Evolutionary conservation across 2,113 vertebrate species (phyloP).

Genomic region (Marcusenius ussheri): DNA sequence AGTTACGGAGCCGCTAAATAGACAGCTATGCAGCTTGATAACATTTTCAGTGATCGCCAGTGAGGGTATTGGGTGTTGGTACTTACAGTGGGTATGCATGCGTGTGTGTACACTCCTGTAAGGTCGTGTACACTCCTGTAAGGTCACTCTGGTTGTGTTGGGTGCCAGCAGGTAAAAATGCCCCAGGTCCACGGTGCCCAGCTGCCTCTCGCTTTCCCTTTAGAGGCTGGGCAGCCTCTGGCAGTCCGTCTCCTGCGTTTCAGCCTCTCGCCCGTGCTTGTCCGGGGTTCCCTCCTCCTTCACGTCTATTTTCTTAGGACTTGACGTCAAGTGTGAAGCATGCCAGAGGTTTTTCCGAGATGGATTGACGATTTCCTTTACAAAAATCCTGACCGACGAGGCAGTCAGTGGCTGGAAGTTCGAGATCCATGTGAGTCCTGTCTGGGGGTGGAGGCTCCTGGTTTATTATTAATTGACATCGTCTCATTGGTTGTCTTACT

Average conservation of each 20-base stretch:
- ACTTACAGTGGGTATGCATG: neutral
- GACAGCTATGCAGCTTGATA: neutral
- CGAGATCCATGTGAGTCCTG: slow-evolving; percentile 94
- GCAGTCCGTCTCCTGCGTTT: neutral
- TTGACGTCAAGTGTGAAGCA: slow-evolving; percentile 98
- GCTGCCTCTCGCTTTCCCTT: neutral
- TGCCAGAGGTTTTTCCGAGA: slow-evolving; percentile 99
- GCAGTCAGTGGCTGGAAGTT: slow-evolving; percentile 99
- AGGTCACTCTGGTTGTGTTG: neutral
- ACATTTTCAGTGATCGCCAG: neutral
- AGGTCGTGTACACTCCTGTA: neutral
- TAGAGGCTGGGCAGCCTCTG: neutral
- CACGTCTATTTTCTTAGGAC: slow-evolving; percentile 64
- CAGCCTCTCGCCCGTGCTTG: neutral
- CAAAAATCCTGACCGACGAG: slow-evolving; percentile 98
- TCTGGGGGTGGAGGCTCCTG: neutral
- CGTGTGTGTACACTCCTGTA: neutral
- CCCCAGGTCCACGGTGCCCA: neutral
- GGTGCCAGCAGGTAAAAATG: neutral
- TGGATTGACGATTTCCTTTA: slow-evolving; percentile 97
- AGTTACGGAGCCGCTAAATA: neutral
- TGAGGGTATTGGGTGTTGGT: neutral
- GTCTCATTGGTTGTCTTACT: neutral
- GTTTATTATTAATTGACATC: neutral
- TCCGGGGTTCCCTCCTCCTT: slow-evolving; percentile 7